Percentiles rank a stretch among this genome's conserved stretches.
phyloP scores from a whole-genome alignment of 2,797 vertebrate species.

The Enteromius radiatus region DNA sequence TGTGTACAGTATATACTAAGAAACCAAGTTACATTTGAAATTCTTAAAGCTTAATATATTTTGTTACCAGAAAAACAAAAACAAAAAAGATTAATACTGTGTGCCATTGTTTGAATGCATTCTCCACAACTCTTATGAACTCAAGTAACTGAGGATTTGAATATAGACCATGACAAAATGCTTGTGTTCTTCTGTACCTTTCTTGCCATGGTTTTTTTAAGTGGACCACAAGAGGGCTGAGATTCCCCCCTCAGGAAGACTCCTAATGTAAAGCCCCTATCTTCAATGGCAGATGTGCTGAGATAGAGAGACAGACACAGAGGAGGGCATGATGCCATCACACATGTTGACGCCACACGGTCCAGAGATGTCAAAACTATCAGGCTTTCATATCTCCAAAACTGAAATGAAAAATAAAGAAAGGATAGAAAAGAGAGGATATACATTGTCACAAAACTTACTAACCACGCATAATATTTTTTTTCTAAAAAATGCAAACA shows the following conservation, averaged over 20 bases:
- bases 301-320: conserved; percentile 74
- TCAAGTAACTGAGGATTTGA: background rate
- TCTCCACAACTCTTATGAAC: background rate
- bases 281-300: conserved; percentile 66
- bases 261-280: conserved; percentile 56
- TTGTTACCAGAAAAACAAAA: background rate
- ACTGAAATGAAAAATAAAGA: conserved; percentile 63
- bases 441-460: conserved; percentile 79
- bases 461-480: too few relatives aligned
- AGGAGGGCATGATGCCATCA: conserved; percentile 70
- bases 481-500: too few relatives aligned
- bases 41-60: conserved; percentile 50
- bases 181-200: background rate
- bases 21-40: conserved; percentile 41
- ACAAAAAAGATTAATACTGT: background rate
- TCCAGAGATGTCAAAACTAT: conserved; percentile 82
- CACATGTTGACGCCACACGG: conserved; percentile 80
- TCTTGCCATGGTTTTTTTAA: conserved; percentile 6
- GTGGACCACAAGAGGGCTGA: conserved; percentile 43
- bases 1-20: conserved; percentile 35
- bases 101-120: background rate
- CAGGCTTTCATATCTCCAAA: conserved; percentile 74
- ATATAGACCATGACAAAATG: background rate
- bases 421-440: conserved; percentile 55
- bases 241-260: conserved; percentile 34